Evolutionary conservation across 2,797 vertebrate genomes (phyloP).

Genomic region (Poeciliopsis paucimaculata): DNA sequence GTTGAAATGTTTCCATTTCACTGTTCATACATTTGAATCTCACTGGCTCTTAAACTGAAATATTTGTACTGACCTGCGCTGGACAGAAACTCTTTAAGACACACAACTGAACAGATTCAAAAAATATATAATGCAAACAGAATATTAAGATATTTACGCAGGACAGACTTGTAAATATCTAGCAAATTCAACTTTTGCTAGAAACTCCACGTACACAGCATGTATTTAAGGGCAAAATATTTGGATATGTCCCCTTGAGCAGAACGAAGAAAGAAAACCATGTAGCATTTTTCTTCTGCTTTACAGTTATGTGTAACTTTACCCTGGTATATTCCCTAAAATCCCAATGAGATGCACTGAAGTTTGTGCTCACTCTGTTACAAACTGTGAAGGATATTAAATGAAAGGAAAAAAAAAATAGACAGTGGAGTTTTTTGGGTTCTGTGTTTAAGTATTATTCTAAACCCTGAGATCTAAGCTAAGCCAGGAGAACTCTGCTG

Average conservation of each 20-base stretch:
- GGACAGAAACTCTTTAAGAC: background rate
- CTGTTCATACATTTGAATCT: too few relatives aligned
- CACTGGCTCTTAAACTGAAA: too few relatives aligned
- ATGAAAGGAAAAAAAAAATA: background rate
- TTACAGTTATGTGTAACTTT: background rate
- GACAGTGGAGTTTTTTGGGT: background rate
- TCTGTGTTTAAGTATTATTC: background rate
- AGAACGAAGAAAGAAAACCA: too few relatives aligned
- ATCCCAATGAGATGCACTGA: background rate
- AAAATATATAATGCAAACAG: too few relatives aligned
- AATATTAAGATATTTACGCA: too few relatives aligned
- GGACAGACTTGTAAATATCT: too few relatives aligned
- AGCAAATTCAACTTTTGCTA: too few relatives aligned
- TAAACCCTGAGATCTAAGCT: background rate
- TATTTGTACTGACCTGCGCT: background rate
- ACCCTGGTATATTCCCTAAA: background rate
- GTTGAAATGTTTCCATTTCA: too few relatives aligned
- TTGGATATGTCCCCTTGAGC: too few relatives aligned
- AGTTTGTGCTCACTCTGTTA: background rate
- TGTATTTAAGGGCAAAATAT: too few relatives aligned
- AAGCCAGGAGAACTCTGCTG: slow-evolving; percentile 9
- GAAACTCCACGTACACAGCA: too few relatives aligned
- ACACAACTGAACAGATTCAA: too few relatives aligned
- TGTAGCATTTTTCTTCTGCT: background rate
- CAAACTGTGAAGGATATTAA: background rate